phyloP scores from a whole-genome alignment of 1,140 invertebrate species.

The Meloidogyne hapla region DNA sequence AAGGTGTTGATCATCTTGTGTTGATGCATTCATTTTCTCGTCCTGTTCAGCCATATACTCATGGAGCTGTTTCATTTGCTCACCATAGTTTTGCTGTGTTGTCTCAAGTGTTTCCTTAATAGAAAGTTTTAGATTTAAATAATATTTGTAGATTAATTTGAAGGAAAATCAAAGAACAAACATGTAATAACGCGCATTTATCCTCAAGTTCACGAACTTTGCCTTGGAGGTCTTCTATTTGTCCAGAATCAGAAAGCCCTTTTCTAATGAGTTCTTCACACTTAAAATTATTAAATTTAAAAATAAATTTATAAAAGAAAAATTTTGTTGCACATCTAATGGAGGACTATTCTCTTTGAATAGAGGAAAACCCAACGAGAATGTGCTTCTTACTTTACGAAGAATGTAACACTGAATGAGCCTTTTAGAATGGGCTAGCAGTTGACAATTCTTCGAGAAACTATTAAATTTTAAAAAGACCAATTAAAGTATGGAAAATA shows the following conservation, averaged over 20 bases:
- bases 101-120: slow-evolving; percentile 43
- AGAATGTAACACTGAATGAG: slow-evolving; percentile 25
- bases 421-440: neutral
- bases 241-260: slow-evolving; percentile 15
- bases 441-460: slow-evolving; percentile 28
- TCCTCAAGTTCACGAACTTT: slow-evolving; percentile 27
- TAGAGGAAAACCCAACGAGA: slow-evolving; percentile 9
- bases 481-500: neutral
- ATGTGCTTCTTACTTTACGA: slow-evolving; percentile 14
- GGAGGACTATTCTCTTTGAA: slow-evolving; percentile 7
- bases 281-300: slow-evolving; percentile 21
- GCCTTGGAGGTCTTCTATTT: slow-evolving; percentile 12
- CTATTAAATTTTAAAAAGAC: no score
- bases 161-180: slow-evolving; percentile 4
- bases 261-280: slow-evolving; percentile 31
- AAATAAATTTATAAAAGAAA: slow-evolving; percentile 15
- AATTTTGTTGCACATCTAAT: slow-evolving; percentile 12
- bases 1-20: slow-evolving; percentile 9
- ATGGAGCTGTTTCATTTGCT: slow-evolving; percentile 44
- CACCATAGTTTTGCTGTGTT: slow-evolving; percentile 44
- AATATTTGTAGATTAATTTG: slow-evolving; percentile 23
- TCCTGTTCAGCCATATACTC: slow-evolving; percentile 48
- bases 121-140: neutral
- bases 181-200: slow-evolving; percentile 42
- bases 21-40: slow-evolving; percentile 35